phyloP scores from a whole-genome alignment of 2,113 vertebrate species.

The Heterochromis multidens region DNA sequence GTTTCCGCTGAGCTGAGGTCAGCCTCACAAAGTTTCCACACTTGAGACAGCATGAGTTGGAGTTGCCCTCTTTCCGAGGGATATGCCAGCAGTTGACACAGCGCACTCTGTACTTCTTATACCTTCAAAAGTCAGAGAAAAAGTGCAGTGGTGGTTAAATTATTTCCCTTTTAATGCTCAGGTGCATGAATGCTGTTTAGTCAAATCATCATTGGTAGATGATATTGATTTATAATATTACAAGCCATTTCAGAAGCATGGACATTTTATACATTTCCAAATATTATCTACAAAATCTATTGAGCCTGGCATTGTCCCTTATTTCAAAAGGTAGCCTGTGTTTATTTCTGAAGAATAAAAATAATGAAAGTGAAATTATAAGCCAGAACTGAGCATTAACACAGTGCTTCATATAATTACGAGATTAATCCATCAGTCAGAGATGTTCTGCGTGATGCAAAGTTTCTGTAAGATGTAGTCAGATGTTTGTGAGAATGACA shows the following conservation, averaged over 20 bases:
- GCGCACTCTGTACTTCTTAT: constrained; percentile 87
- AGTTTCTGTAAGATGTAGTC: neutral
- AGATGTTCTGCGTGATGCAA: neutral
- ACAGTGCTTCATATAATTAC: neutral
- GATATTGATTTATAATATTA: neutral
- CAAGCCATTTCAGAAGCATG: neutral
- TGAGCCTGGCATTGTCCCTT: neutral
- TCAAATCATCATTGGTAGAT: neutral
- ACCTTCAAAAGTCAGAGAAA: constrained; percentile 69
- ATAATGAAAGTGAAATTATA: neutral
- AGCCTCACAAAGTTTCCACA: constrained; percentile 76
- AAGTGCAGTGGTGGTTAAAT: neutral
- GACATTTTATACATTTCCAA: neutral
- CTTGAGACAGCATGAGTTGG: constrained; percentile 75
- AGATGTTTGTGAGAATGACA: neutral
- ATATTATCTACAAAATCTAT: neutral
- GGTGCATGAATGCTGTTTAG: neutral
- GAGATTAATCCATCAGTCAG: neutral
- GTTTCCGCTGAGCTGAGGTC: constrained; percentile 62
- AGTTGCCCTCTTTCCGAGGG: constrained; percentile 83
- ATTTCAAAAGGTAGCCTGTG: neutral
- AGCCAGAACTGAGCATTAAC: neutral
- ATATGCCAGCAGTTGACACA: constrained; percentile 87
- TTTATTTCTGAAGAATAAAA: neutral
- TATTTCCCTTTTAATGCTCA: neutral